Evolutionary conservation across 2,113 vertebrate genomes (phyloP).

Genomic region (Amblyornis subalaris): DNA sequence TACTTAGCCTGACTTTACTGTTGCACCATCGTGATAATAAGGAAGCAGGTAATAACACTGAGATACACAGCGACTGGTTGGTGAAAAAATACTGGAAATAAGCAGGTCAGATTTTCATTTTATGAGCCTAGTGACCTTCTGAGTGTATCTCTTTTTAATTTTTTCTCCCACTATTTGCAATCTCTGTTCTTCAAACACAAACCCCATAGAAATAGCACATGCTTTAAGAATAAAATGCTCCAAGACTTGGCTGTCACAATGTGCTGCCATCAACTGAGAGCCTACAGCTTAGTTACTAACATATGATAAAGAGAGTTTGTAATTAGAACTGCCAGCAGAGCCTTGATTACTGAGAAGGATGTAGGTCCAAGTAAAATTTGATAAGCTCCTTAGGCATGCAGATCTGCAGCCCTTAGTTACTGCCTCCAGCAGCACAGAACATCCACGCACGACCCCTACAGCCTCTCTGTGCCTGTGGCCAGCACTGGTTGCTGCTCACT

Average conservation of each 20-base stretch:
- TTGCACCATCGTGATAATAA: rapidly evolving
- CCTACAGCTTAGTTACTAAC: neutral
- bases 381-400: neutral
- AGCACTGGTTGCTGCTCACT: rapidly evolving
- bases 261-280: neutral
- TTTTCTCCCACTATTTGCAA: neutral
- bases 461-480: neutral
- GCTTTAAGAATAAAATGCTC: neutral
- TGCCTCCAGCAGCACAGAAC: neutral
- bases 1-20: neutral
- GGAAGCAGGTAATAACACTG: neutral
- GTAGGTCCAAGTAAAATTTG: neutral
- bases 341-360: neutral
- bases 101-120: neutral
- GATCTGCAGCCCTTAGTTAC: neutral
- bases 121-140: neutral
- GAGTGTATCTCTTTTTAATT: neutral
- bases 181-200: neutral
- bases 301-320: neutral
- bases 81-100: neutral
- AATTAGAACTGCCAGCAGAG: neutral
- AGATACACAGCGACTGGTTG: neutral
- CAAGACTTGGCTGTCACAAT: neutral
- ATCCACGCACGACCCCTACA: neutral
- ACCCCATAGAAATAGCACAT: neutral